A percentile compares a stretch with the other conserved stretches of the same genome.
Conservation (phyloP, 2,113 vertebrate species). For the Ibidorhyncha struthersii region DNA sequence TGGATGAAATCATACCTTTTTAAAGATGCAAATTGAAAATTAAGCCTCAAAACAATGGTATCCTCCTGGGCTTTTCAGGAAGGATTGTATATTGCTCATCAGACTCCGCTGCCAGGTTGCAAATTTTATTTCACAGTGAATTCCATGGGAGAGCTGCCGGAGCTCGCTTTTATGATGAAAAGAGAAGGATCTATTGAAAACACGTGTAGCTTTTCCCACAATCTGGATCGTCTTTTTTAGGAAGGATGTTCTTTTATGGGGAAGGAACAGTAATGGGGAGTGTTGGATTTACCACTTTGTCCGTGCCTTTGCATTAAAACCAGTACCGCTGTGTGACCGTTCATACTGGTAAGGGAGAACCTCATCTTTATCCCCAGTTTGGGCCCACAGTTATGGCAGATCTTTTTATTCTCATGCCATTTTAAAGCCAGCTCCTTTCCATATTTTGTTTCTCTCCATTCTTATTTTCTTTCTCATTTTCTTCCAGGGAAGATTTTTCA, state of each 20-base stretch:
- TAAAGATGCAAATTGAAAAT: conserved; percentile 74
- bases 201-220: background rate
- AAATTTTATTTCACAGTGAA: conserved; percentile 10
- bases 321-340: background rate
- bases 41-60: conserved; percentile 61
- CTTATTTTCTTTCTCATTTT: background rate
- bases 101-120: background rate
- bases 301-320: background rate
- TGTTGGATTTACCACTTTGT: background rate
- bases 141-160: conserved; percentile 47
- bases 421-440: background rate
- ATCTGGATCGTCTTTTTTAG: background rate
- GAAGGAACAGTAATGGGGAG: background rate
- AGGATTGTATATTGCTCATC: conserved; percentile 22
- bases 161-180: conserved; percentile 12
- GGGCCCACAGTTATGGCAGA: background rate
- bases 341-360: background rate
- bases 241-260: background rate
- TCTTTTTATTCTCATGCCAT: no score
- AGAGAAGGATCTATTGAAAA: conserved; percentile 39
- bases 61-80: conserved; percentile 16
- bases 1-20: conserved; percentile 68
- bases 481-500: background rate
- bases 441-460: background rate
- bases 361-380: background rate